A percentile compares a stretch with the other conserved stretches of the same genome.
Evolutionary conservation across 2,888 invertebrate genomes (phyloP).

Genomic region (Gibbula magus): DNA sequence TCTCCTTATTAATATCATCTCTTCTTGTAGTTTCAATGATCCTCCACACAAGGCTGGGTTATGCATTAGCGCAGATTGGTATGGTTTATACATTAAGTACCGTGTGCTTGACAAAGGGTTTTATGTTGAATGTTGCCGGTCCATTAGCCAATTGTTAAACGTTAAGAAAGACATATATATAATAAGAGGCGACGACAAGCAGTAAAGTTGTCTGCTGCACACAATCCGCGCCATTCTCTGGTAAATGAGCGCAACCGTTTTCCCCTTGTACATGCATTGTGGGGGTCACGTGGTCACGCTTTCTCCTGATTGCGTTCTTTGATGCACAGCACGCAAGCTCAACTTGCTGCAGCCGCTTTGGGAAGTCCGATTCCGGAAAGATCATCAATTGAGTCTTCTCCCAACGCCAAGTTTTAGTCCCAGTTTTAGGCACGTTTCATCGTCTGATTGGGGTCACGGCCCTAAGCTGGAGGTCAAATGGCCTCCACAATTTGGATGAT

Average conservation of each 20-base stretch:
- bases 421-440: conserved; percentile 13
- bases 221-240: neutral
- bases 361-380: conserved; percentile 14
- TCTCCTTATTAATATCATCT: too few relatives aligned
- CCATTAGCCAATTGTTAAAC: conserved; percentile 6
- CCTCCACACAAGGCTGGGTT: too few relatives aligned
- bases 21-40: too few relatives aligned
- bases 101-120: too few relatives aligned
- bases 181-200: too few relatives aligned
- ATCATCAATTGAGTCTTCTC: conserved; percentile 2
- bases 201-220: too few relatives aligned
- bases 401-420: neutral
- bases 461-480: conserved; percentile 8
- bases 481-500: conserved; percentile 14
- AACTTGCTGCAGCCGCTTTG: neutral
- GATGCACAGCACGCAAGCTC: neutral
- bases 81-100: too few relatives aligned
- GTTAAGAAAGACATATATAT: neutral
- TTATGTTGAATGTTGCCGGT: too few relatives aligned
- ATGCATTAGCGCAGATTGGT: too few relatives aligned
- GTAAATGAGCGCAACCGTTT: neutral
- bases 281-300: conserved; percentile 8
- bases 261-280: neutral
- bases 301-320: conserved; percentile 8
- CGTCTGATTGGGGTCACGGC: conserved; percentile 15